Evolutionary conservation across 2,113 vertebrate genomes (phyloP).

Genomic region (Ochotona curzoniae): DNA sequence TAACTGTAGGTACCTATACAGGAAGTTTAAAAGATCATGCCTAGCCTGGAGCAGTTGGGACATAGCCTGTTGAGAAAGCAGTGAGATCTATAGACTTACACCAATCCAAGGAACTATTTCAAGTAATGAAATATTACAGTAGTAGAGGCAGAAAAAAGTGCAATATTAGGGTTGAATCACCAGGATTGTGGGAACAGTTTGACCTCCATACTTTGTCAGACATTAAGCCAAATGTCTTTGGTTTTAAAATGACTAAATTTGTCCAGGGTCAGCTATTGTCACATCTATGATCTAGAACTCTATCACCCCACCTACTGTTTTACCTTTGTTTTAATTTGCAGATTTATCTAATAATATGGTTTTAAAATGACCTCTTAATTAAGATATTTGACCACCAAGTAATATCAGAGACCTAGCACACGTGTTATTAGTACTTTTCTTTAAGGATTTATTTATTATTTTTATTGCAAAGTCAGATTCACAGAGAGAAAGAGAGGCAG

Average conservation of each 20-base stretch:
- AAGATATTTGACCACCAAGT: conserved; percentile 10
- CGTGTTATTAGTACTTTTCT: not conserved
- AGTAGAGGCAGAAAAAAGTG: not conserved
- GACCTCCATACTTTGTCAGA: not conserved
- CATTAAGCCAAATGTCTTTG: not conserved
- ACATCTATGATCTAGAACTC: not conserved
- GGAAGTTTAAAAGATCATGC: not conserved
- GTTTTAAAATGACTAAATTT: not conserved
- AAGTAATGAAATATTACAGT: not conserved
- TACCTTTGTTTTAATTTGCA: not conserved
- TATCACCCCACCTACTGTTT: not conserved
- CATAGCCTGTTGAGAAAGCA: not conserved
- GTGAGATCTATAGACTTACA: not conserved
- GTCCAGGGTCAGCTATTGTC: not conserved
- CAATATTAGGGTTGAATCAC: not conserved
- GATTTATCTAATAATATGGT: not conserved
- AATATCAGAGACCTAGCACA: not conserved
- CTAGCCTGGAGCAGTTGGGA: not conserved
- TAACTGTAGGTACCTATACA: not conserved
- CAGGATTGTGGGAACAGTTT: not conserved
- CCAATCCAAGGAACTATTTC: not conserved
- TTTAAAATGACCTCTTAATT: not conserved
- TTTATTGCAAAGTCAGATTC: no score
- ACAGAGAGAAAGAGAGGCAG: no score
- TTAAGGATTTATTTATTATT: no score